Percentiles rank a stretch among this genome's conserved stretches.
phyloP scores from a whole-genome alignment of 2,888 invertebrate species.

The Tenthredo scrophulariae region DNA sequence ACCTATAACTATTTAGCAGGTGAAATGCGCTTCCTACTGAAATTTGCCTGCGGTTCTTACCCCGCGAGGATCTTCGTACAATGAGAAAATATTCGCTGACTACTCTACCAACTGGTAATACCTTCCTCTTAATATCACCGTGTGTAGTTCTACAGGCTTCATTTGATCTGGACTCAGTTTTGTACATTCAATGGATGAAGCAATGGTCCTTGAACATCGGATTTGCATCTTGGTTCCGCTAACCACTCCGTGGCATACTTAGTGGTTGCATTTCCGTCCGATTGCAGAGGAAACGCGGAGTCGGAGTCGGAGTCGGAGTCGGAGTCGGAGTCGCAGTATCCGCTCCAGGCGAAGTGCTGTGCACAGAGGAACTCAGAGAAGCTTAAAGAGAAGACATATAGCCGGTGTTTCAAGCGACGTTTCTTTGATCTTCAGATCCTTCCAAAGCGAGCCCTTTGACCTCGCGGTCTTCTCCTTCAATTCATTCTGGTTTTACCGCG shows the following conservation, averaged over 20 bases:
- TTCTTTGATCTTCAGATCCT: conserved; percentile 33
- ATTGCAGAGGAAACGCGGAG: not conserved
- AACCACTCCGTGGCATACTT: not conserved
- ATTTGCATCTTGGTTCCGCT: not conserved
- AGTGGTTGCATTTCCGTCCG: conserved; percentile 30
- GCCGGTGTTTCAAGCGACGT: conserved; percentile 10
- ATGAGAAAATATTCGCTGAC: conserved; percentile 45
- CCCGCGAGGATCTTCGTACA: conserved; percentile 38
- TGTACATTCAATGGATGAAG: not conserved
- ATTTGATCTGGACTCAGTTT: conserved; percentile 24
- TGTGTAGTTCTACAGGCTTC: not conserved
- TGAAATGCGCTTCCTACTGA: conserved; percentile 21
- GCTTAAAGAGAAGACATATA: not conserved
- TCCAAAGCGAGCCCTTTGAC: conserved; percentile 13
- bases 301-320: too few species aligned
- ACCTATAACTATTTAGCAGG: conserved; percentile 1
- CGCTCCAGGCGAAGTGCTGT: not conserved
- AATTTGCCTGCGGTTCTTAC: conserved; percentile 45
- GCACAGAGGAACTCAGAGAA: not conserved
- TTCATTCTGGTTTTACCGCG: conserved; percentile 22
- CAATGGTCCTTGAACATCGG: not conserved
- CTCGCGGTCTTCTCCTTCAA: not conserved
- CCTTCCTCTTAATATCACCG: not conserved
- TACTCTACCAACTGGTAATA: conserved; percentile 35
- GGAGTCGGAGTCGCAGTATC: not conserved